These are phyloP conservation scores for Tetrapedia diversipes DNA, from an alignment of 2,888 invertebrate genomes.

Conservation along the genomic window DNA sequence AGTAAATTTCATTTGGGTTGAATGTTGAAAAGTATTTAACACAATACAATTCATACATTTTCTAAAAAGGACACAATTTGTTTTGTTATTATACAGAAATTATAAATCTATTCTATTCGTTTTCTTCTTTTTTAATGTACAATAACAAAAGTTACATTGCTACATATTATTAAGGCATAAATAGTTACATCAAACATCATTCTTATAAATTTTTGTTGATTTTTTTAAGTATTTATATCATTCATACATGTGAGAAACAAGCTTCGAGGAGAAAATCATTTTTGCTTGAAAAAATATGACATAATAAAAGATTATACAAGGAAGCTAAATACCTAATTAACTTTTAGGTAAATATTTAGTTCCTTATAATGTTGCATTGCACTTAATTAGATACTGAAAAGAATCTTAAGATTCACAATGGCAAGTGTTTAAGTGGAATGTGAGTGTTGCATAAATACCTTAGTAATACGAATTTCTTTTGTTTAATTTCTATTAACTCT, in stretches of 20 bases:
- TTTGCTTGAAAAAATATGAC: conserved; percentile 44
- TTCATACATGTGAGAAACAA: conserved; percentile 29
- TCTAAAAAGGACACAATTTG: conserved; percentile 2
- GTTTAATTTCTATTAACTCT: conserved; percentile 58
- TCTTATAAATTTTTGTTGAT: conserved; percentile 47
- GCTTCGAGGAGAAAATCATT: conserved; percentile 42
- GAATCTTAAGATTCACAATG: conserved; percentile 65
- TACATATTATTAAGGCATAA: conserved; percentile 58
- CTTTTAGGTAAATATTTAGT: conserved; percentile 62
- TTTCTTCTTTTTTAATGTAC: conserved; percentile 23
- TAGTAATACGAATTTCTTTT: conserved; percentile 46
- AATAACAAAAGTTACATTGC: conserved; percentile 48
- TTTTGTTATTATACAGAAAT: conserved; percentile 27
- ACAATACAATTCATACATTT: background rate
- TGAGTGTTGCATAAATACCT: conserved; percentile 74
- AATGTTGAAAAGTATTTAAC: conserved; percentile 13
- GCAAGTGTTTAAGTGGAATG: conserved; percentile 75
- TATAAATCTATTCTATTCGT: conserved; percentile 43
- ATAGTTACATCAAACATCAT: conserved; percentile 46
- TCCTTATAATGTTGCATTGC: conserved; percentile 63
- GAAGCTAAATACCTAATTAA: conserved; percentile 51
- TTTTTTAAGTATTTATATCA: conserved; percentile 40
- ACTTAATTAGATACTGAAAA: conserved; percentile 61
- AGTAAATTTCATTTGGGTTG: background rate
- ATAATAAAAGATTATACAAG: conserved; percentile 41